Base-by-base conservation (phyloP, 1,140 invertebrate species). In the Melipona quadrifasciata region DNA sequence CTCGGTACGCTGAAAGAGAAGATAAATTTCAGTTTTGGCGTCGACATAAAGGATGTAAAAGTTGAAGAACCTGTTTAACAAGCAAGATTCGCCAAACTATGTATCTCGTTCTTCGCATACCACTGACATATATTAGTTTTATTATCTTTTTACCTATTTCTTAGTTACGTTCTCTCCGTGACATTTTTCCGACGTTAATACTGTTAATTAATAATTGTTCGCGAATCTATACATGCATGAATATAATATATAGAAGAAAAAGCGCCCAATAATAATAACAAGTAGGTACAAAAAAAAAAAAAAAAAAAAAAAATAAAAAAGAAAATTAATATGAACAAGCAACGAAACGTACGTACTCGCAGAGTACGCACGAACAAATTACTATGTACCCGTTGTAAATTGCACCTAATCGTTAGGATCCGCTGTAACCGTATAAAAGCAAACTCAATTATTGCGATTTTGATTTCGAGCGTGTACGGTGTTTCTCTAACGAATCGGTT, bases 21-120 rank as follows among this genome's bases (percentile, higher is more conserved):
- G n/a, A 53, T 24, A 14, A 4, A 51, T 67, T 34, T 19, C n/a
- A 47, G 21, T 51, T 34, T 53, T 16, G 1, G 12, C 51, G 31
- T 27, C 61, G n/a, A 65, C 21, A n/a, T 27, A 21, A 8, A 72
- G 24, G 11, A 55, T 47, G 27, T 71, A 74, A 78, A 88, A 88
- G 74, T 84, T 67, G 71, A 90, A 88, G 58, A 88, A 87, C 85
- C 79, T 61, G 84, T 87, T 61, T 58, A n/a, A 27, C 39, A n/a
- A 86, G 47, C 27, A n/a, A 51, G 72, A 80, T 77, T 64, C 27
- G 17, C 17, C 75, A 19, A 73, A n/a, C 55, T 21, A 39, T 31
- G 34, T 80, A 17, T 53, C 72, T 24, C 10, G 65, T 12, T 53
- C 47, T 19, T 78, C 39, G 10, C 76, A 70, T 81, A 71, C 57